Evolutionary conservation across 1,140 invertebrate species (phyloP).

Genomic region (Stegodyphus dumicola): DNA sequence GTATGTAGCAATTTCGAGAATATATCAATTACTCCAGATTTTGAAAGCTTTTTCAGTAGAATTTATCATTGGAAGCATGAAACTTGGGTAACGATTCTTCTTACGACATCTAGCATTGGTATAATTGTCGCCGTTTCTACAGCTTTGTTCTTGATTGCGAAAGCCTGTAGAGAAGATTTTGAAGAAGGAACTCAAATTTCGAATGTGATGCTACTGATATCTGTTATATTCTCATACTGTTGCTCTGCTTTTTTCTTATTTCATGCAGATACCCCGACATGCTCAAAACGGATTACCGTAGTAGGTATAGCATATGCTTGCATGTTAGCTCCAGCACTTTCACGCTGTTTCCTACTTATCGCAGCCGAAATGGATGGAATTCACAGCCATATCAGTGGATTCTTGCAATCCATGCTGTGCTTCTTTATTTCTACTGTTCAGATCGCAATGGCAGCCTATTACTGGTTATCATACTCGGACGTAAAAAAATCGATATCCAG

Average conservation of each 20-base stretch:
- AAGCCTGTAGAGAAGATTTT: slow-evolving; percentile 70
- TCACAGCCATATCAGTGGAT: slow-evolving; percentile 74
- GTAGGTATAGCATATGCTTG: slow-evolving; percentile 72
- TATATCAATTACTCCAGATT: neutral
- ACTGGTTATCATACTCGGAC: slow-evolving; percentile 24
- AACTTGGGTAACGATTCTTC: slow-evolving; percentile 70
- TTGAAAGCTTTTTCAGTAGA: slow-evolving; percentile 62
- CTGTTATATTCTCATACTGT: slow-evolving; percentile 70
- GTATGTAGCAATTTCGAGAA: slow-evolving; percentile 31
- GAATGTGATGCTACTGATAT: slow-evolving; percentile 71
- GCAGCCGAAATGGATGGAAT: slow-evolving; percentile 73
- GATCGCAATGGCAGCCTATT: slow-evolving; percentile 66
- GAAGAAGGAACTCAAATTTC: slow-evolving; percentile 72
- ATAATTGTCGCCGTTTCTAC: slow-evolving; percentile 69
- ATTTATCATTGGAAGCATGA: slow-evolving; percentile 66
- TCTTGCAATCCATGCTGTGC: slow-evolving; percentile 71
- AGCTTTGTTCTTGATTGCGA: slow-evolving; percentile 71
- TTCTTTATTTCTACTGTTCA: slow-evolving; percentile 74
- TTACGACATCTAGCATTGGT: slow-evolving; percentile 70
- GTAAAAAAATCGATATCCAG: slow-evolving; percentile 48
- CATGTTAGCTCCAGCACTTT: slow-evolving; percentile 73
- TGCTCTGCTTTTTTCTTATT: slow-evolving; percentile 73
- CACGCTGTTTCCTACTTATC: slow-evolving; percentile 73
- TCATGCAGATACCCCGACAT: slow-evolving; percentile 67
- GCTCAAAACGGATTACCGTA: slow-evolving; percentile 71